Conservation (phyloP, 2,113 vertebrate genomes). For the Myodes glareolus region DNA sequence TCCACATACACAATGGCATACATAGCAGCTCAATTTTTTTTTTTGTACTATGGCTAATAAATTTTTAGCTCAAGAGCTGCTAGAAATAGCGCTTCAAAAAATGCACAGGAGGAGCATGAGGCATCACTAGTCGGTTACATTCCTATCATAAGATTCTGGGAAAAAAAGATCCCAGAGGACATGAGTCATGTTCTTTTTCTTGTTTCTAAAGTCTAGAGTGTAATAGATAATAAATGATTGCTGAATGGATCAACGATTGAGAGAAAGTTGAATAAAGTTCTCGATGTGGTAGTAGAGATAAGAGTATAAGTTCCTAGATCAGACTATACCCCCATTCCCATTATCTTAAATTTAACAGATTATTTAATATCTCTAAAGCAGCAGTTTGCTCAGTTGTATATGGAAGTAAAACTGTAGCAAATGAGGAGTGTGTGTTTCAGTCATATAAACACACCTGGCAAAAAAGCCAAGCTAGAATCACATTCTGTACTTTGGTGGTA, state of each 20-base stretch:
- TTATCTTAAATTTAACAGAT: background rate
- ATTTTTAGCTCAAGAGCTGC: conserved; percentile 32
- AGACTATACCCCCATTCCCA: conserved; percentile 12
- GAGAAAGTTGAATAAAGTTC: background rate
- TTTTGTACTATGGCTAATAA: conserved; percentile 46
- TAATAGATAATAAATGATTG: background rate
- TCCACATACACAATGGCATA: background rate
- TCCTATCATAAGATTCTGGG: background rate
- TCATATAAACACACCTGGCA: background rate
- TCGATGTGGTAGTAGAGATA: background rate
- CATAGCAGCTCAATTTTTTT: background rate
- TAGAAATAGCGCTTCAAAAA: background rate
- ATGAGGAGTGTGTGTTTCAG: background rate
- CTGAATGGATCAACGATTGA: background rate
- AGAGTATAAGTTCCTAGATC: background rate
- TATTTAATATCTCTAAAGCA: background rate
- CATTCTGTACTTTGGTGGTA: background rate
- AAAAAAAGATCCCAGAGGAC: background rate
- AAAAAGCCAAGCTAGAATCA: background rate
- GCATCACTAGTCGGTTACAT: background rate
- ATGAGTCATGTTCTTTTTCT: background rate
- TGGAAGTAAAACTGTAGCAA: background rate
- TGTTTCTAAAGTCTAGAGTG: background rate
- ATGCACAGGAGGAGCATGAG: background rate
- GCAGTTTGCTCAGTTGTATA: background rate